A percentile compares a stretch with the other conserved stretches of the same genome.
These are phyloP conservation scores for Bombus vancouverensis DNA, from an alignment of 1,140 invertebrate species.

Conservation along the genomic window DNA sequence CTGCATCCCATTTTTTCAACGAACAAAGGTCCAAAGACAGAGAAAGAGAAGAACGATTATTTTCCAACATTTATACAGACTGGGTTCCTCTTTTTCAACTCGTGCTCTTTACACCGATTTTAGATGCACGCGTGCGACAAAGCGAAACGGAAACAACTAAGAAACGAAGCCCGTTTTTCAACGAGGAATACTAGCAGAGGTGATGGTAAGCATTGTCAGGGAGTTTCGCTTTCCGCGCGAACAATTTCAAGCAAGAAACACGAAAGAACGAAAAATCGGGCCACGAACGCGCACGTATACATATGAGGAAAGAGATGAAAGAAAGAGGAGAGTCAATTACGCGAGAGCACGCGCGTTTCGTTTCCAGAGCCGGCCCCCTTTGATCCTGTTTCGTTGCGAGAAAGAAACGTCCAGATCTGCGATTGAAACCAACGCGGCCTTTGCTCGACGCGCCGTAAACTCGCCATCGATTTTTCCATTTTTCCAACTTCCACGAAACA, in stretches of 20 bases:
- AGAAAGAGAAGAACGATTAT: background rate
- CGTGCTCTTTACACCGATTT: conserved; percentile 15
- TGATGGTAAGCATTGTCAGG: background rate
- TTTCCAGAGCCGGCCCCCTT: background rate
- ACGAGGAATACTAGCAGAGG: background rate
- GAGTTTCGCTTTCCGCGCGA: conserved; percentile 31
- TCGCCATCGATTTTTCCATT: conserved; percentile 53
- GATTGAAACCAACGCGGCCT: conserved; percentile 18
- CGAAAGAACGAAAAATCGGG: conserved; percentile 26
- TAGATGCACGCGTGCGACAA: background rate
- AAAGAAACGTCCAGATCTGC: conserved; percentile 27
- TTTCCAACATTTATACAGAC: background rate
- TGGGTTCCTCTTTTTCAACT: background rate
- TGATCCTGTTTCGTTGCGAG: conserved; percentile 10
- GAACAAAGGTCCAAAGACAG: background rate
- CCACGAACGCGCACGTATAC: background rate
- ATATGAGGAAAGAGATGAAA: background rate
- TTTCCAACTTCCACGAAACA: conserved; percentile 39
- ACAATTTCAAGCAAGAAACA: conserved; percentile 4
- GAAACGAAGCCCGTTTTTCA: conserved; percentile 5
- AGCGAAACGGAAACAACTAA: conserved; percentile 2
- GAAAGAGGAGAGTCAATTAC: conserved; percentile 40
- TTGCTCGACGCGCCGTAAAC: background rate
- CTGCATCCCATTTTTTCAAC: background rate
- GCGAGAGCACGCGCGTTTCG: conserved; percentile 20